phyloP scores from a whole-genome alignment of 2,888 invertebrate species.

The Watsonalla cultraria region DNA sequence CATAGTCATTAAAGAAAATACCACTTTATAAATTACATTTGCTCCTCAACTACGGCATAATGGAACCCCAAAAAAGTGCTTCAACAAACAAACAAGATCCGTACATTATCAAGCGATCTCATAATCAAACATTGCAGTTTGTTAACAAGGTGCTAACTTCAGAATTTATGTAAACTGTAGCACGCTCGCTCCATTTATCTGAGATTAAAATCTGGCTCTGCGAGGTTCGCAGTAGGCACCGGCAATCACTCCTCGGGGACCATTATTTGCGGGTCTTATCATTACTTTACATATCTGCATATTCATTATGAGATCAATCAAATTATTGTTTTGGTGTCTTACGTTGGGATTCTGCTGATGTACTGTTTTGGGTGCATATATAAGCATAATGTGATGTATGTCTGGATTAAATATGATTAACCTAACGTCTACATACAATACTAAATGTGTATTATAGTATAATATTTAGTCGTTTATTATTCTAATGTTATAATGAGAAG shows the following conservation, averaged over 20 bases:
- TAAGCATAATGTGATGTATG: constrained; percentile 10
- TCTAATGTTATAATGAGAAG: too few species aligned
- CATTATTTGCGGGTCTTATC: constrained; percentile 69
- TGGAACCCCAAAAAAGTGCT: constrained; percentile 10
- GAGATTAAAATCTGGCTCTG: constrained; percentile 73
- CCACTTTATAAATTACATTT: background rate
- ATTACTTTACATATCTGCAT: constrained; percentile 72
- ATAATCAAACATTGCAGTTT: constrained; percentile 72
- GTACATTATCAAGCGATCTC: constrained; percentile 58
- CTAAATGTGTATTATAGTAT: too few species aligned
- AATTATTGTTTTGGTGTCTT: constrained; percentile 45
- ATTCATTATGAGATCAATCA: constrained; percentile 76
- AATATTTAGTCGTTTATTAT: too few species aligned
- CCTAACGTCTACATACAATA: too few species aligned
- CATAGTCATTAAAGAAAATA: too few species aligned
- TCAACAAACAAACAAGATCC: constrained; percentile 29
- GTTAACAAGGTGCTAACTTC: constrained; percentile 76
- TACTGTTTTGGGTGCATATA: constrained; percentile 19
- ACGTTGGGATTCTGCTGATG: constrained; percentile 2
- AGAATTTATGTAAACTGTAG: constrained; percentile 77
- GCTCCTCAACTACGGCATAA: background rate
- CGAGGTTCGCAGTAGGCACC: constrained; percentile 54
- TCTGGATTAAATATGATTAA: constrained; percentile 7
- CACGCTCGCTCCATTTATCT: constrained; percentile 65
- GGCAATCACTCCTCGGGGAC: constrained; percentile 72